phyloP scores from a whole-genome alignment of 2,113 vertebrate species.

The Microcebus tavaratra region DNA sequence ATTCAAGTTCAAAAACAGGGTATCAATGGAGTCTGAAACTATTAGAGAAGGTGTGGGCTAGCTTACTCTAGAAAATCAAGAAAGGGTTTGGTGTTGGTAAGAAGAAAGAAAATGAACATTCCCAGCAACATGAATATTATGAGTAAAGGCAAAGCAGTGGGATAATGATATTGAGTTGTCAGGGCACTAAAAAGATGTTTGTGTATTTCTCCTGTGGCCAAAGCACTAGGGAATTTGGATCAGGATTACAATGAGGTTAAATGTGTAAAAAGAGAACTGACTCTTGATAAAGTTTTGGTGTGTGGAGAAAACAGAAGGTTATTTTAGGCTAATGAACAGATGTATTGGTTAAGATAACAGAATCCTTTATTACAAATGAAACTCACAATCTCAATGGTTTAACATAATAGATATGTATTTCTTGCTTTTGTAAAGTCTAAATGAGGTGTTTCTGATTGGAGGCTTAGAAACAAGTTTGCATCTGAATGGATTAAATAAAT shows the following conservation, averaged over 20 bases:
- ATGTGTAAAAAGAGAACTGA: not conserved
- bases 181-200: not conserved
- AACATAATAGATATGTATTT: not conserved
- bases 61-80: not conserved
- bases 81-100: not conserved
- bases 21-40: not conserved
- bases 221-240: not conserved
- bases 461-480: not conserved
- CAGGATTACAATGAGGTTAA: not conserved
- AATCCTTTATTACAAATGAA: not conserved
- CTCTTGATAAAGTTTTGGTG: not conserved
- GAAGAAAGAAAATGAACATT: not conserved
- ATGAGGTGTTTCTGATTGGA: conserved; percentile 3
- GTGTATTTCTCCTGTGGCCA: not conserved
- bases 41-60: not conserved
- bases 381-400: not conserved
- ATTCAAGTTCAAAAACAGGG: not conserved
- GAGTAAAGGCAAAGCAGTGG: not conserved
- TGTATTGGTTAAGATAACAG: not conserved
- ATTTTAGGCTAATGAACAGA: not conserved
- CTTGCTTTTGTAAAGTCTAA: not conserved
- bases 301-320: not conserved
- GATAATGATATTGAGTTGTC: not conserved
- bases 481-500: not conserved
- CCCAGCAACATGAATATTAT: not conserved